Conservation (phyloP, 2,797 vertebrate species). For the Karalla daura region DNA sequence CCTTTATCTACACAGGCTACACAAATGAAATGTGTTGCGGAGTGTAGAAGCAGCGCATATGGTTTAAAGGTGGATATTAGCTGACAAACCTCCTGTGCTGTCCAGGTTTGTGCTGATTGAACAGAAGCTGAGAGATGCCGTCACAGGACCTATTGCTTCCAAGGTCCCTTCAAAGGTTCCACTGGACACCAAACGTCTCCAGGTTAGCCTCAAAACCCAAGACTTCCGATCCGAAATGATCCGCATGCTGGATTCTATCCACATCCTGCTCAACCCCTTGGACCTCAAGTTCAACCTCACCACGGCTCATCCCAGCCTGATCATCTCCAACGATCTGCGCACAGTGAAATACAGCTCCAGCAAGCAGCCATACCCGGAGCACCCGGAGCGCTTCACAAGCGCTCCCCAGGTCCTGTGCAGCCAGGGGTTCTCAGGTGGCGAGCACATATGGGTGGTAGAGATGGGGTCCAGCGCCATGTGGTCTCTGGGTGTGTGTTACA, state of each 20-base stretch:
- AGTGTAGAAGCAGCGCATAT: neutral
- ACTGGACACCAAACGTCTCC: conserved; percentile 68
- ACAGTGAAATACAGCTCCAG: conserved; percentile 69
- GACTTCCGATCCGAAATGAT: conserved; percentile 76
- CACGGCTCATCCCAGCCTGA: conserved; percentile 70
- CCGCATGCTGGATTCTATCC: conserved; percentile 68
- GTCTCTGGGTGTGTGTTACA: conserved; percentile 80
- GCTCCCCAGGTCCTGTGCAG: conserved; percentile 75
- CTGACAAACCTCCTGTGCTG: conserved; percentile 20
- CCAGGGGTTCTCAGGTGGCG: conserved; percentile 74
- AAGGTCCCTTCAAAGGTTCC: conserved; percentile 40
- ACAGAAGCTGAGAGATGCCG: conserved; percentile 55
- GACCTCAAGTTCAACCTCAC: conserved; percentile 76
- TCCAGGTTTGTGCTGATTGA: conserved; percentile 72
- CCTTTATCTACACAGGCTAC: too few relatives aligned
- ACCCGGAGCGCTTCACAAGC: conserved; percentile 72
- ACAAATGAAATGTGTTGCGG: too few relatives aligned
- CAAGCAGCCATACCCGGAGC: conserved; percentile 66
- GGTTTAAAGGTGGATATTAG: neutral
- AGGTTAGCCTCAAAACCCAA: conserved; percentile 64
- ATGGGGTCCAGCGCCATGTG: conserved; percentile 73
- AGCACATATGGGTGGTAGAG: conserved; percentile 80
- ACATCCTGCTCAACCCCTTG: conserved; percentile 75
- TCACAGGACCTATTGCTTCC: conserved; percentile 31
- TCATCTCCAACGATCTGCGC: conserved; percentile 74